Conservation (phyloP, 2,797 vertebrate species). For the Gobio occitaniae region DNA sequence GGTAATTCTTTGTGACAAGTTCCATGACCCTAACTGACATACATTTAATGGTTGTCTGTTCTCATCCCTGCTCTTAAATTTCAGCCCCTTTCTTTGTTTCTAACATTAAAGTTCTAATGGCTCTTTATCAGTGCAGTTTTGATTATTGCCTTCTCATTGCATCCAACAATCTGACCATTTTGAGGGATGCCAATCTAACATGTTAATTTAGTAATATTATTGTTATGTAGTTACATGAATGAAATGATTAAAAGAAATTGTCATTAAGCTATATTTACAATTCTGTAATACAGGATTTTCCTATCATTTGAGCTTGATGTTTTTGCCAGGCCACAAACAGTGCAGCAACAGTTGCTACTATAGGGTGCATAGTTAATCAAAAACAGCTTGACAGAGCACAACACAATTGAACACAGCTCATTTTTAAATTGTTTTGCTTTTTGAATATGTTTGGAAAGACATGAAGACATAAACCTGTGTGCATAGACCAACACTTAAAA, state of each 20-base stretch:
- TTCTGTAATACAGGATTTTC: background rate
- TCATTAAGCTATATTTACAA: background rate
- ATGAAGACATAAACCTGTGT: background rate
- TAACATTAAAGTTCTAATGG: conserved; percentile 33
- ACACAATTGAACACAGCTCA: no score
- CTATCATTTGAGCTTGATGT: background rate
- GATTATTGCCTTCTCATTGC: background rate
- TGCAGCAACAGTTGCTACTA: no score
- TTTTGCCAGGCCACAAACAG: background rate
- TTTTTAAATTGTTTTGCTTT: background rate
- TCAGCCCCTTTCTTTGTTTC: conserved; percentile 23
- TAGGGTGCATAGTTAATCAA: no score
- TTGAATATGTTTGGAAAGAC: background rate
- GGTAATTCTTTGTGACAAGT: conserved; percentile 56
- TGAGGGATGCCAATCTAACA: background rate
- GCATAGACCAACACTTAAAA: no score
- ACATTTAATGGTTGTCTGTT: conserved; percentile 59
- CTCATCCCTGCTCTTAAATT: conserved; percentile 48
- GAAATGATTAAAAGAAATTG: background rate
- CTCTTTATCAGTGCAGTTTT: conserved; percentile 19
- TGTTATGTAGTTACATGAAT: background rate
- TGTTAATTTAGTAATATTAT: background rate
- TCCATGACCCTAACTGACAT: conserved; percentile 58
- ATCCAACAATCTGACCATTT: background rate
- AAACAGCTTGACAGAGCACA: no score